These are phyloP conservation scores for Ascaphus truei DNA, from an alignment of 2,113 vertebrate genomes.

Conservation along the genomic window DNA sequence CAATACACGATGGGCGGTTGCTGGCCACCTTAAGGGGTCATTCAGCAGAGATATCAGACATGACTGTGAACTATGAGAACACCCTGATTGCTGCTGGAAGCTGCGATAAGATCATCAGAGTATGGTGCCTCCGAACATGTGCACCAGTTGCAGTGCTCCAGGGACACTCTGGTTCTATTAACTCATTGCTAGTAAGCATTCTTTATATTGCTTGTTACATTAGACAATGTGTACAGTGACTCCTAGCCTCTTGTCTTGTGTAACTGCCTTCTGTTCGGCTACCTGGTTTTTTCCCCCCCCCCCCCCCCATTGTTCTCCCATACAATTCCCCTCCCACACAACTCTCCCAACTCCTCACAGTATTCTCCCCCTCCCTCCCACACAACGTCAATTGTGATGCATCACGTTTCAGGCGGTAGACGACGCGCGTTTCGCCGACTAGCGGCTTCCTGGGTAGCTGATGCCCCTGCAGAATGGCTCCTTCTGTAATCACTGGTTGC, in stretches of 20 bases:
- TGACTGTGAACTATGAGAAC: constrained; percentile 96
- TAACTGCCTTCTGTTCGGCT: no score
- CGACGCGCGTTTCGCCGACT: no score
- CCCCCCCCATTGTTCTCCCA: no score
- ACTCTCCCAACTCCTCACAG: no score
- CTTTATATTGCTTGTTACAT: background rate
- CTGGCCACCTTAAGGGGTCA: constrained; percentile 90
- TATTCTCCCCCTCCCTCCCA: no score
- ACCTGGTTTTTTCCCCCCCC: no score
- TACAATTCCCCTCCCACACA: no score
- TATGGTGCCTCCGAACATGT: constrained; percentile 96
- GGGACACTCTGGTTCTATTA: constrained; percentile 93
- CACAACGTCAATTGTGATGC: no score
- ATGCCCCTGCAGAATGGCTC: no score
- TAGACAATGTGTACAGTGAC: background rate
- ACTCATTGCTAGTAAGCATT: constrained; percentile 84
- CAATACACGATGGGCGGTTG: constrained; percentile 87
- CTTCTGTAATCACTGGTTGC: no score
- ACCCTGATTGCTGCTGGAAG: constrained; percentile 94
- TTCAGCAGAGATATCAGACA: constrained; percentile 94
- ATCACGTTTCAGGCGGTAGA: no score
- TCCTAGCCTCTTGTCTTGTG: fast-evolving
- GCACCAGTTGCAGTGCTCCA: constrained; percentile 92
- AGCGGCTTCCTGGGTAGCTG: no score
- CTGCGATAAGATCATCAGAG: constrained; percentile 93